Percentiles rank a stretch among this genome's conserved stretches.
Evolutionary conservation across 2,113 vertebrate genomes (phyloP).

Genomic region (Rhipidura dahli): DNA sequence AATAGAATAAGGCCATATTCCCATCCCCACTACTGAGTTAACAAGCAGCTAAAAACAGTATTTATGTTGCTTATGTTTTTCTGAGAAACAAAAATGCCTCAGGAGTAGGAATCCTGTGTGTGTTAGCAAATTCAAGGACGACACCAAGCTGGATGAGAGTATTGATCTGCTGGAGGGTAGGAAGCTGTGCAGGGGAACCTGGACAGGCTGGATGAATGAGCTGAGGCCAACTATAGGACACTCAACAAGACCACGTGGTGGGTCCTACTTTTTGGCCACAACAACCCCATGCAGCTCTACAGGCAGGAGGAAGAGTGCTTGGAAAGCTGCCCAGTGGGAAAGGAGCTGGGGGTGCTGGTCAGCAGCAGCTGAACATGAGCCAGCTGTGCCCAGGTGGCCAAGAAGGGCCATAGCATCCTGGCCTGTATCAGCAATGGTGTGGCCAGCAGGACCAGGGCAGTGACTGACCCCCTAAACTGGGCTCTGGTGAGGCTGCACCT

Average conservation of each 20-base stretch:
- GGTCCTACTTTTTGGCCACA: neutral
- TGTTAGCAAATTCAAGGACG: neutral
- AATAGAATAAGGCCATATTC: neutral
- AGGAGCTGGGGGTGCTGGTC: neutral
- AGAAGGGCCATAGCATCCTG: neutral
- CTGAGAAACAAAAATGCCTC: neutral
- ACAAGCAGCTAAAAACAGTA: neutral
- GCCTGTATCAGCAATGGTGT: fast-evolving
- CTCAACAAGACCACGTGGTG: neutral
- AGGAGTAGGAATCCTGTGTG: neutral
- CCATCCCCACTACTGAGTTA: neutral
- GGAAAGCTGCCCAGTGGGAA: neutral
- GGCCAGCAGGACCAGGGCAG: neutral
- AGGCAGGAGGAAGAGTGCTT: neutral
- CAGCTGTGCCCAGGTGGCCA: neutral
- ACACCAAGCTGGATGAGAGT: neutral
- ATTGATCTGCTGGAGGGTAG: neutral
- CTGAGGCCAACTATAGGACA: neutral
- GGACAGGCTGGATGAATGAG: neutral
- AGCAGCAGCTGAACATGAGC: neutral
- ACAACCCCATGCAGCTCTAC: too few relatives aligned
- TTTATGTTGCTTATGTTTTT: neutral
- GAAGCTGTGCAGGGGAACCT: neutral
- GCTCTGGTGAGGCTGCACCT: fast-evolving
- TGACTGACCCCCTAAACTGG: fast-evolving